Evolutionary conservation across 2,888 invertebrate species (phyloP), one percentile per base, ranked within the genome.

Genomic region (Aphelenchoides bicaudatus): DNA sequence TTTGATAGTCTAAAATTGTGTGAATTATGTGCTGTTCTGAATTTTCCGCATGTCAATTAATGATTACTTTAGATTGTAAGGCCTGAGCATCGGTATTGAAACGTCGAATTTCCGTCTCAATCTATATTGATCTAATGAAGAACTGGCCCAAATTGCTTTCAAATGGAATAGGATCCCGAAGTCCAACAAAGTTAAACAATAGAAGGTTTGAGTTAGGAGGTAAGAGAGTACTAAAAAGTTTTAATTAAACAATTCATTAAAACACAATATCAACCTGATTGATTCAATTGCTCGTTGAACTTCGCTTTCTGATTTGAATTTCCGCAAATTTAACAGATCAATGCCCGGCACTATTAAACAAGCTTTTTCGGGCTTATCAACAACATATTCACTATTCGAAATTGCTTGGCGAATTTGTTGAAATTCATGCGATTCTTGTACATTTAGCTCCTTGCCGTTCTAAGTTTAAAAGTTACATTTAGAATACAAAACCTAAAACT

Each of bases 271-370:
- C n/a, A n/a, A 21, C 25, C 31, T 19, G 13, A 49, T 25, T 19
- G 29, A 10, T 39, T n/a, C 52, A 30, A 39, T 25, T 19, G 10
- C 31, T 30, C 6, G 48, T 55, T 25, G 58, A 54, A 25, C 25
- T 4, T 39, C 23, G 30, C 29, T 30, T n/a, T 61, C 34, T 23
- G 47, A 62, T 16, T 23, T 39, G 21, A 37, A 63, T n/a, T 27
- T 30, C 16, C 31, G 31, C 51, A 51, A 23, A 30, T 51, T 51
- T n/a, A 67, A 34, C 10, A 52, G 31, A 46, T 63, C 63, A 16
- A 63, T 27, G 0, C 63, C 63, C n/a, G 63, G 63, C 8, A 67
- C 13, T n/a, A 63, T 31, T 2, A 63, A 25, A 46, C 63, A 63
- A 1, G 63, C 63, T 5, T 61, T 25, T 34, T 34, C n/a, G 16